A percentile compares a stretch with the other conserved stretches of the same genome.
Conservation (phyloP, 1,140 invertebrate genomes). For the Tetragnatha versicolor region DNA sequence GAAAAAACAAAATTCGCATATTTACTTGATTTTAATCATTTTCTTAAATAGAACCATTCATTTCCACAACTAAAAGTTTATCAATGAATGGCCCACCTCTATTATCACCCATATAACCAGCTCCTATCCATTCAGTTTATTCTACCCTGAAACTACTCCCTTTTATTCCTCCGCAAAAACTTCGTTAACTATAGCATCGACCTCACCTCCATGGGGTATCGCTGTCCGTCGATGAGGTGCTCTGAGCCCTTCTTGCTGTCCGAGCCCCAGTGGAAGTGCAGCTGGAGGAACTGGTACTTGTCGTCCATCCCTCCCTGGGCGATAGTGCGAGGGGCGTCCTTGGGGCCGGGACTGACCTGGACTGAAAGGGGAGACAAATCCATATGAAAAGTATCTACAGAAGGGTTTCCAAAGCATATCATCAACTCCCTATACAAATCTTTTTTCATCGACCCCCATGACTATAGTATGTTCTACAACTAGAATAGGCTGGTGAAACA, state of each 20-base stretch:
- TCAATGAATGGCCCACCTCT: no score
- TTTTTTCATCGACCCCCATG: background rate
- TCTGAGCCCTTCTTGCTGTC: slow-evolving; percentile 85
- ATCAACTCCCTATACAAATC: background rate
- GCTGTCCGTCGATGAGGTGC: slow-evolving; percentile 78
- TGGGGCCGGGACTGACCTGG: background rate
- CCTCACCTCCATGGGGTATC: slow-evolving; percentile 63
- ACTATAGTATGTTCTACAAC: background rate
- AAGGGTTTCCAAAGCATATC: background rate
- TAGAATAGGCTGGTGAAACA: background rate
- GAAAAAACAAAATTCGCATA: no score
- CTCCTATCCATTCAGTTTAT: no score
- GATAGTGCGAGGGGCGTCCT: slow-evolving; percentile 17
- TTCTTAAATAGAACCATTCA: no score
- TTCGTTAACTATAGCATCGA: no score
- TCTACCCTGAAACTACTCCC: no score
- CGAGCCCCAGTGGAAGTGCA: slow-evolving; percentile 87
- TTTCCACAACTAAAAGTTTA: no score
- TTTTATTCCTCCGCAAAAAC: no score
- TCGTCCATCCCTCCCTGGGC: slow-evolving; percentile 74
- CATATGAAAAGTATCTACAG: background rate
- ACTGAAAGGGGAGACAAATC: background rate
- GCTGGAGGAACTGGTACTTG: slow-evolving; percentile 79
- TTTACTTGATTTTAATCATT: no score
- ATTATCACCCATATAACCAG: no score